Percentiles rank a stretch among this genome's conserved stretches.
These are phyloP conservation scores for Ormia ochracea DNA, from an alignment of 2,888 invertebrate species.

Conservation along the genomic window DNA sequence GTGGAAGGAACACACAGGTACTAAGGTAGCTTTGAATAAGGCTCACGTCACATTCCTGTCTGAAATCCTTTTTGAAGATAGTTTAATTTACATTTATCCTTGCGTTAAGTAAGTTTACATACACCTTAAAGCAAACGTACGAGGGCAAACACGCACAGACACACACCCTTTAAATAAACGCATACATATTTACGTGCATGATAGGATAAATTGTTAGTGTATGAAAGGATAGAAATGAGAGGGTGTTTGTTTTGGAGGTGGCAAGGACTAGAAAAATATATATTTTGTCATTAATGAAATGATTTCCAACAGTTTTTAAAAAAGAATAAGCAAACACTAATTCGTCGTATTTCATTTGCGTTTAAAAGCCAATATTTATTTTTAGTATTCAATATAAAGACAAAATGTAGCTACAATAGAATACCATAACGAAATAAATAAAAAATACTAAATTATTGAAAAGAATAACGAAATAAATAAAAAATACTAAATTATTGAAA, in stretches of 20 bases:
- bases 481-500: no score
- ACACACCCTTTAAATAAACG: constrained; percentile 18
- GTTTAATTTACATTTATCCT: constrained; percentile 75
- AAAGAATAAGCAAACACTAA: no score
- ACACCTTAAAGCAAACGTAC: constrained; percentile 17
- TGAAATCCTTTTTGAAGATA: constrained; percentile 66
- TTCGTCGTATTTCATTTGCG: no score
- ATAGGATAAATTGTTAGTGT: background rate
- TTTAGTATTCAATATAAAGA: no score
- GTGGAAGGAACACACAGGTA: background rate
- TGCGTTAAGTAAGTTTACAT: constrained; percentile 62
- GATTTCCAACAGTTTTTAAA: no score
- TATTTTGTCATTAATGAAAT: no score
- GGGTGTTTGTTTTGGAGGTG: background rate
- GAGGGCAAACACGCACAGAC: constrained; percentile 14
- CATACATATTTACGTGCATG: background rate
- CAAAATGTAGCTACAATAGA: no score
- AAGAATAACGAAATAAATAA: no score
- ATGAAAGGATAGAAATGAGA: background rate
- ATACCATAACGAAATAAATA: no score
- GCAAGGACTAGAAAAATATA: no score
- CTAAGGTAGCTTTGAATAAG: constrained; percentile 30
- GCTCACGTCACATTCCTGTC: constrained; percentile 58
- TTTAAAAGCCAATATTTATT: no score
- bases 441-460: no score